A percentile compares a stretch with the other conserved stretches of the same genome.
Conservation (phyloP, 2,113 vertebrate species). For the Archilochus colubris region DNA sequence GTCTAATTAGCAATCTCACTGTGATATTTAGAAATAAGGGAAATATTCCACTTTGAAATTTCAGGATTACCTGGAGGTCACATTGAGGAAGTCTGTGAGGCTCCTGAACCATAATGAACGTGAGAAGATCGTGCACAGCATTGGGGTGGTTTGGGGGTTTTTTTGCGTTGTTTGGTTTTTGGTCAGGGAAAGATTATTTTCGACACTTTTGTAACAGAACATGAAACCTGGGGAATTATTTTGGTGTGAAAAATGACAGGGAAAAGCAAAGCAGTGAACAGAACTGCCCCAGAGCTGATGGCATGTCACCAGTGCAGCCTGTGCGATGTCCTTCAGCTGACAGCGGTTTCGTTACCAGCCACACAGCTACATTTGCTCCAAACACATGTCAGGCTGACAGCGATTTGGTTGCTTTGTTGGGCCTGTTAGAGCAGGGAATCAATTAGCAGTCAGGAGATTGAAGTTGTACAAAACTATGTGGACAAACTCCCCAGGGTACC, state of each 20-base stretch:
- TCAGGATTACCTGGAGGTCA: neutral
- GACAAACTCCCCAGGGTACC: neutral
- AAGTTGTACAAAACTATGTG: neutral
- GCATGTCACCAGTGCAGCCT: neutral
- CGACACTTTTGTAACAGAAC: neutral
- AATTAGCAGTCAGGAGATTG: neutral
- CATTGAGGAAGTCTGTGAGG: neutral
- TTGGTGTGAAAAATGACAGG: neutral
- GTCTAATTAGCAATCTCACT: neutral
- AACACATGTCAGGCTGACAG: neutral
- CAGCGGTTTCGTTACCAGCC: neutral
- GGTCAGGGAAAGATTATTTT: neutral
- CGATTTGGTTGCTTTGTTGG: neutral
- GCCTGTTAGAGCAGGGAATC: neutral
- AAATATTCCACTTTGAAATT: neutral
- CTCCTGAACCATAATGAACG: neutral
- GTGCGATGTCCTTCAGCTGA: neutral
- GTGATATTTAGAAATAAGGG: neutral
- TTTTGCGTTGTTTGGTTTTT: too few species aligned
- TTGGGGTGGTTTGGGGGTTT: too few species aligned
- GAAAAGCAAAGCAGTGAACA: neutral
- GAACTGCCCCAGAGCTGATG: neutral
- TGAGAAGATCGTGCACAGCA: rapidly evolving
- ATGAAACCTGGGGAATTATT: neutral
- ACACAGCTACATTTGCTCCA: neutral